Base-by-base conservation (phyloP, 2,113 vertebrate species). In the Dicentrarchus labrax region DNA sequence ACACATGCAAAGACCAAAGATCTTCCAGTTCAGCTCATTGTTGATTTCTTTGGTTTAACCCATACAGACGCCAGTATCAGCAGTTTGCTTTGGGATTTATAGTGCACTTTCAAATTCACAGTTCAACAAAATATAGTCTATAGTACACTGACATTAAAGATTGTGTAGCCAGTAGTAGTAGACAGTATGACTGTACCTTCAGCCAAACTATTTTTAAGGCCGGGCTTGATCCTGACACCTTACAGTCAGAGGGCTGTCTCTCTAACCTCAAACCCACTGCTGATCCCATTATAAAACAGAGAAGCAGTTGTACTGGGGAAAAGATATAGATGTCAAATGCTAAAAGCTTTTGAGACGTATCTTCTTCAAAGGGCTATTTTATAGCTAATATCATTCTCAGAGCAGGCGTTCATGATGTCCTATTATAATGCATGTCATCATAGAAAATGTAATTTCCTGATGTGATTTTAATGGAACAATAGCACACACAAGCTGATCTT, bases 361-460 rank as follows among this genome's bases (percentile, higher is more conserved):
- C 59, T 30, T 68, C 72, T 82, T 88, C 57, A 80, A 80, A 83
- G 60, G 38, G 7, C 19, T 15, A 7, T 57, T 78, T 76, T 76
- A 85, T 71, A 57, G 72, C 48, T 53, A 72, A 72, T 83, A 68
- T 83, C 22, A 51, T 80, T 83, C n/a, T 91, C 72, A 68, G 80
- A 78, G 74, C 61, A 36, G 71, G 21, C 36, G 51, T 71, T 72
- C 10, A 62, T 47, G 59, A 62, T 71, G 64, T 60, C 30, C 30
- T 30, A 38, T 60, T 84, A 48, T 50, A 74, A 77, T 50, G 64
- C 74, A 68, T 45, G 41, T 50, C 64, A 41, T 80, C 24, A 71
- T n/a, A 56, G 60, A 50, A 73, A 80, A 83, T 80, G 39, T 6
- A 3, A 59, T 83, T 72, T 80, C 50, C 61, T 68, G 62, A 68